Evolutionary conservation across 2,888 invertebrate genomes (phyloP).

Genomic region (Cancer borealis): DNA sequence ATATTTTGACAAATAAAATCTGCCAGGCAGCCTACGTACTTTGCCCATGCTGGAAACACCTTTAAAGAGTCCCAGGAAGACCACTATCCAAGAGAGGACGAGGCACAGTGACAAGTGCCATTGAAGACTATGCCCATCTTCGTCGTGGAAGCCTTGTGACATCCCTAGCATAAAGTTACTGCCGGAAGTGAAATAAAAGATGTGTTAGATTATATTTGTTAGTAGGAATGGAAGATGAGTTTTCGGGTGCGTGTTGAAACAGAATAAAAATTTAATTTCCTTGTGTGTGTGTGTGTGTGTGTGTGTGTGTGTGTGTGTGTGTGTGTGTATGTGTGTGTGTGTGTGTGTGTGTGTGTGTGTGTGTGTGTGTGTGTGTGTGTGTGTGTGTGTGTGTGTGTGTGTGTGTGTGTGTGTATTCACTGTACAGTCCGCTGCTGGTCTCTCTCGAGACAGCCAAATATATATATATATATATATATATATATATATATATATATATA

Average conservation of each 20-base stretch:
- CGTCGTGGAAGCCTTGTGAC: constrained; percentile 92
- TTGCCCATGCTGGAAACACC: constrained; percentile 99
- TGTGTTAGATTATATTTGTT: not conserved
- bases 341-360: no score
- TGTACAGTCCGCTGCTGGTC: no score
- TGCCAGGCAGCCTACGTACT: constrained; percentile 83
- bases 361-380: no score
- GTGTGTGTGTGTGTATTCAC: no score
- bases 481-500: no score
- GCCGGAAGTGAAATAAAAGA: constrained; percentile 78
- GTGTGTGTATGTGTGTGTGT: no score
- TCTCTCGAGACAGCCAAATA: no score
- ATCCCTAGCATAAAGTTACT: constrained; percentile 85
- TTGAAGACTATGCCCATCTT: constrained; percentile 88
- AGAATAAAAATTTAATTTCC: not conserved
- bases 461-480: no score
- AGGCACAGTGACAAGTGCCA: constrained; percentile 97
- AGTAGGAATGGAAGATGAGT: not conserved
- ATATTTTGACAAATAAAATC: not conserved
- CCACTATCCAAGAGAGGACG: constrained; percentile 95
- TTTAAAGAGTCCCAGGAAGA: constrained; percentile 99
- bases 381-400: no score
- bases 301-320: not conserved
- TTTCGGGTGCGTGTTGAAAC: not conserved
- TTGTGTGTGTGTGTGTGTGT: not conserved